Percentiles rank a stretch among this genome's conserved stretches.
phyloP scores from a whole-genome alignment of 2,113 vertebrate species.

The Oreocharis arfaki region DNA sequence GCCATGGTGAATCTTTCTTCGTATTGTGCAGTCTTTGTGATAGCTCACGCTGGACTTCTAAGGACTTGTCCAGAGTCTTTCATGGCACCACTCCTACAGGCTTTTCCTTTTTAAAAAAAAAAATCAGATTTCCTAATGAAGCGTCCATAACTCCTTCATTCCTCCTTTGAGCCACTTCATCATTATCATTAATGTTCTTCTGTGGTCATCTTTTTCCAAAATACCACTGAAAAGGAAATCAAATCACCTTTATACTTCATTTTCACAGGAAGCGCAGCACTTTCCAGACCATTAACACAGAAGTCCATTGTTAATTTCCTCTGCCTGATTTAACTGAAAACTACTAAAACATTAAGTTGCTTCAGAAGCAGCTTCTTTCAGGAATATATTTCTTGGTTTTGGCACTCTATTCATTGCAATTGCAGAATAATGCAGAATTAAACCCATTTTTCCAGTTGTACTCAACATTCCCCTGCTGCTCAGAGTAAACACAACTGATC shows the following conservation, averaged over 20 bases:
- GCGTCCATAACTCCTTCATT: neutral
- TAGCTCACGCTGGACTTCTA: neutral
- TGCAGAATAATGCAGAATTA: neutral
- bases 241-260: constrained; percentile 28
- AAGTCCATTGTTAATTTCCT: constrained; percentile 21
- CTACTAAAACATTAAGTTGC: constrained; percentile 1
- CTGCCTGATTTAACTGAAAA: constrained; percentile 35
- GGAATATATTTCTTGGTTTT: neutral
- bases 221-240: neutral
- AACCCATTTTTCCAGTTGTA: neutral
- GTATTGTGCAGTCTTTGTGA: neutral
- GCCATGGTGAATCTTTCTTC: neutral
- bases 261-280: neutral
- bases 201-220: neutral
- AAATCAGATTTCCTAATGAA: neutral
- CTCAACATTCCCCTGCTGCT: neutral
- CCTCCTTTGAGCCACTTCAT: neutral
- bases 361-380: neutral
- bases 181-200: neutral
- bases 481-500: neutral
- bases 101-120: neutral
- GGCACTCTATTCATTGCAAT: neutral
- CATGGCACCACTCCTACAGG: neutral
- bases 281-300: constrained; percentile 28
- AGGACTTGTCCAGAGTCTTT: neutral